phyloP scores from a whole-genome alignment of 2,888 invertebrate species.

The Mellilla xanthometata region DNA sequence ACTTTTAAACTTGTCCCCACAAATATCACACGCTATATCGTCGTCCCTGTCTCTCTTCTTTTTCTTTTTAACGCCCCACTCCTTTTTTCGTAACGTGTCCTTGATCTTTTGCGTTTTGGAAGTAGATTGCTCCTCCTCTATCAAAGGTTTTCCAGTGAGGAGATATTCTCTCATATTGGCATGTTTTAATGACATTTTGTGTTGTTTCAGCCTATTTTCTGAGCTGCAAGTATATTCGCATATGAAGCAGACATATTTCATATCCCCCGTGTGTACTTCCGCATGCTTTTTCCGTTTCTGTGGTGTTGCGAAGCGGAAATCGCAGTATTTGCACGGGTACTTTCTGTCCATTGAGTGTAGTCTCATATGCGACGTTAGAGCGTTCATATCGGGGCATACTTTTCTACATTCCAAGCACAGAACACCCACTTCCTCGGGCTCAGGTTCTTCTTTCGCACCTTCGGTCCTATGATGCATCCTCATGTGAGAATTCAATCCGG shows the following conservation, averaged over 20 bases:
- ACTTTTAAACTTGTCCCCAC: slow-evolving; percentile 63
- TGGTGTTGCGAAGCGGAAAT: slow-evolving; percentile 68
- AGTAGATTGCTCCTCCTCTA: slow-evolving; percentile 48
- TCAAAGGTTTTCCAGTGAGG: slow-evolving; percentile 55
- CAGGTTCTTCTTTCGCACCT: slow-evolving; percentile 48
- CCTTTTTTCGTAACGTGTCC: slow-evolving; percentile 39
- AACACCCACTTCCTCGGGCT: slow-evolving; percentile 52
- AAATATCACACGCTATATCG: slow-evolving; percentile 62
- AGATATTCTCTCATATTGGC: slow-evolving; percentile 67
- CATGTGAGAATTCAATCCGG: slow-evolving; percentile 66
- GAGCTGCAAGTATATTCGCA: slow-evolving; percentile 76
- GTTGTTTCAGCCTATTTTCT: slow-evolving; percentile 63
- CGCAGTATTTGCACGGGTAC: slow-evolving; percentile 73
- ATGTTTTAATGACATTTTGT: slow-evolving; percentile 68
- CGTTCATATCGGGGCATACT: slow-evolving; percentile 65
- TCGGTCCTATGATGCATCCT: slow-evolving; percentile 64
- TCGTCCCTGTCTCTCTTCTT: slow-evolving; percentile 35
- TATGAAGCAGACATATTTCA: slow-evolving; percentile 76
- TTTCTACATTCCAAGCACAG: slow-evolving; percentile 74
- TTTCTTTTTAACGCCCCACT: slow-evolving; percentile 47
- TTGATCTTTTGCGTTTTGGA: slow-evolving; percentile 44
- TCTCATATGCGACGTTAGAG: slow-evolving; percentile 67
- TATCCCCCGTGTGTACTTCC: slow-evolving; percentile 71
- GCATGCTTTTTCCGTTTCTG: slow-evolving; percentile 67
- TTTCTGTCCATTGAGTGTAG: slow-evolving; percentile 67